phyloP scores from a whole-genome alignment of 1,140 invertebrate genomes.

The Drosophila bifasciata region DNA sequence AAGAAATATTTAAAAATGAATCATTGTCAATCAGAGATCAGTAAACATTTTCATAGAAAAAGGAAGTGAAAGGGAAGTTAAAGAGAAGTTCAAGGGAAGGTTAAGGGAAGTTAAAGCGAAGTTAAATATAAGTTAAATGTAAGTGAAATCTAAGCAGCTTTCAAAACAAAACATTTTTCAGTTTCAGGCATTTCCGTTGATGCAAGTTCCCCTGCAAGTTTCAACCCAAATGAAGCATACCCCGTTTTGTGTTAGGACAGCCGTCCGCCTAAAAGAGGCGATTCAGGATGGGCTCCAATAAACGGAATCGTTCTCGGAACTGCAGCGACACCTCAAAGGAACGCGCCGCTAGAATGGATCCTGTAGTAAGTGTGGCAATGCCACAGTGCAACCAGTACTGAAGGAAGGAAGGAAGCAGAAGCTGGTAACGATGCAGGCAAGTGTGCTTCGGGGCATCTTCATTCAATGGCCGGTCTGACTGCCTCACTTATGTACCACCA shows the following conservation, averaged over 20 bases:
- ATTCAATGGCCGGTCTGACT: constrained; percentile 29
- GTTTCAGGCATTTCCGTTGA: too few relatives aligned
- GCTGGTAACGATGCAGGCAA: constrained; percentile 23
- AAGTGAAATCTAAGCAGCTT: too few relatives aligned
- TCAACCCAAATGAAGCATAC: not conserved
- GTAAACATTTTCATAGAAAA: too few relatives aligned
- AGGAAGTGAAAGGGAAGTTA: too few relatives aligned
- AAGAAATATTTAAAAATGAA: too few relatives aligned
- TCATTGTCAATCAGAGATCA: too few relatives aligned
- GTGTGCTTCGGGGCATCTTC: constrained; percentile 37
- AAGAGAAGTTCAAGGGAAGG: too few relatives aligned
- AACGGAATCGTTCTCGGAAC: constrained; percentile 49
- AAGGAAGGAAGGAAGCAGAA: constrained; percentile 6
- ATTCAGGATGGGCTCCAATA: constrained; percentile 22
- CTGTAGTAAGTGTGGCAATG: constrained; percentile 12
- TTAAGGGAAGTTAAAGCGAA: too few relatives aligned
- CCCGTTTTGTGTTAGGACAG: constrained; percentile 11
- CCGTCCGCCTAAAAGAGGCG: not conserved
- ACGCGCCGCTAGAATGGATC: constrained; percentile 13
- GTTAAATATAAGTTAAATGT: too few relatives aligned
- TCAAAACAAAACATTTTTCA: too few relatives aligned
- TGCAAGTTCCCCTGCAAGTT: not conserved
- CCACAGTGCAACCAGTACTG: constrained; percentile 7
- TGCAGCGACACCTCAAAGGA: constrained; percentile 55
- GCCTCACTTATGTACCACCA: constrained; percentile 43